Base-by-base conservation (phyloP, 1,140 invertebrate species). In the Caenorhabditis tropicalis region DNA sequence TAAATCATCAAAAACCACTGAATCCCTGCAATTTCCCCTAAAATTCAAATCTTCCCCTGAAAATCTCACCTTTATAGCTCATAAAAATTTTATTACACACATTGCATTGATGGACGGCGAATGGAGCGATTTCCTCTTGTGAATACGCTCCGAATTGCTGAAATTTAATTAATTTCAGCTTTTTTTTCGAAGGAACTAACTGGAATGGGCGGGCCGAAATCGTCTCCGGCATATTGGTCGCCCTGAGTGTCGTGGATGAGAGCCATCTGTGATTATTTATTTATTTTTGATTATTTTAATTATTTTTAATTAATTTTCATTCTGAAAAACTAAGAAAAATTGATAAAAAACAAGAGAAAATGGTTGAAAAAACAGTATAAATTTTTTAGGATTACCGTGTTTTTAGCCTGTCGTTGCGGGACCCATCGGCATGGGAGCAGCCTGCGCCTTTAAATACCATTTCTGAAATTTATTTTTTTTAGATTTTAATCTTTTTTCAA, bases 61-160 rank as follows among this genome's bases (percentile, higher is more conserved):
- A n/a, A n/a, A n/a, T n/a, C 36, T 43, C 1, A 74, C 65, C 65
- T 74, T 74, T 74, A 74, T 24, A 74, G 43, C n/a, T 74, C 65
- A 74, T 74, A 24, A 74, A 74, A 39, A 74, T 74, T 24, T 74
- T 74, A 43, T 74, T 74, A 74, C 65, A 74, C 36, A 74, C 65
- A 74, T 74, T 74, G 15, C 65, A 74, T 29, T 74, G 65, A 74
- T 74, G 65, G 43, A 74, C 65, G 27, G 65, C 65, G n/a, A 24
- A 43, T 29, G 65, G 65, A 15, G 65, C 36, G 36, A 46, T 16
- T 43, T 74, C 36, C n/a, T 74, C 65, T 10, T 74, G 65, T 27
- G 12, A n/a, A 46, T 46, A 74, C 3, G 33, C 9, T 36, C 16
- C 31, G 65, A 19, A 74, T 36, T 74, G 36, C 12, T 56, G 51